A percentile compares a stretch with the other conserved stretches of the same genome.
Conservation (phyloP, 2,113 vertebrate species). For the Candoia aspera region DNA sequence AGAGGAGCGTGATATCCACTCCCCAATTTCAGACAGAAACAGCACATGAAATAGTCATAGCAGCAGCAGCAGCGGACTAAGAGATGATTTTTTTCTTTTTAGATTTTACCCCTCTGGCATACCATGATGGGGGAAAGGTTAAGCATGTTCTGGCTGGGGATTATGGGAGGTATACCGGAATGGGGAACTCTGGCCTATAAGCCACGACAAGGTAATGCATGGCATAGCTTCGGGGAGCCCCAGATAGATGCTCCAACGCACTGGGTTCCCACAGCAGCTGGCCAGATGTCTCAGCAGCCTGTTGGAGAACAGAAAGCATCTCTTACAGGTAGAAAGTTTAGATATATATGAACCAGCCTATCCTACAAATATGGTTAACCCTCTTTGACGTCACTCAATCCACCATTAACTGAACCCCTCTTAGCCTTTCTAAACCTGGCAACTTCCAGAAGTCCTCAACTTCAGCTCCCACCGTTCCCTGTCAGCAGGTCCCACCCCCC, state of each 20-base stretch:
- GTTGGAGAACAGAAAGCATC: background rate
- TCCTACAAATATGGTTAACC: background rate
- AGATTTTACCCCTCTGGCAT: no score
- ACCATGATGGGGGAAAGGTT: background rate
- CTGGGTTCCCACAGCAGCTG: background rate
- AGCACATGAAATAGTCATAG: background rate
- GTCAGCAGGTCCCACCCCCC: background rate
- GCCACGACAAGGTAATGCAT: background rate
- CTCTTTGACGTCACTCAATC: background rate
- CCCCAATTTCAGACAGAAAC: background rate
- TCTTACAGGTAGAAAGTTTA: background rate
- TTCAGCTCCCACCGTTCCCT: background rate
- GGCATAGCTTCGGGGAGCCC: background rate
- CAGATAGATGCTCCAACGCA: background rate
- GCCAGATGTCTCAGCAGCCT: background rate
- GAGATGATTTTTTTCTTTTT: background rate
- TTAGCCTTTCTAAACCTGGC: background rate
- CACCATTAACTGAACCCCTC: background rate
- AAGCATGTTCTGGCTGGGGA: background rate
- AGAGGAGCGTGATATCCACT: background rate
- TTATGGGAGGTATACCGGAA: background rate
- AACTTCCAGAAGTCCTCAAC: background rate
- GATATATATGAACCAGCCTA: background rate
- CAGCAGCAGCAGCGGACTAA: no score
- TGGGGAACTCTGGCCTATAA: background rate